Conservation (phyloP, 2,888 invertebrate genomes). For the Apamea monoglypha region DNA sequence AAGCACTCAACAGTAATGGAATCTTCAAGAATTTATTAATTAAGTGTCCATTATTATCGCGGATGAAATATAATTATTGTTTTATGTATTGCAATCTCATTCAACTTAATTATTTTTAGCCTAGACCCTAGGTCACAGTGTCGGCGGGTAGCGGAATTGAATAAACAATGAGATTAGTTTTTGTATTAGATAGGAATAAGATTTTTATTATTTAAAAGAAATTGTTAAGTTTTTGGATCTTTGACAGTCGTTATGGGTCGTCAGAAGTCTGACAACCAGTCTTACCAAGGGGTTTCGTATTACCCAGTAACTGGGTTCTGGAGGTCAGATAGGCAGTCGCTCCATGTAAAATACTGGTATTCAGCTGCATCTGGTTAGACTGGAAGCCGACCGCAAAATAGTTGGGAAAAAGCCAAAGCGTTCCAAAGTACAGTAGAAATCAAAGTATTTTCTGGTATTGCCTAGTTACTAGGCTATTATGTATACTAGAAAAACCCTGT, state of each 20-base stretch:
- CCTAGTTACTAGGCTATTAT: background rate
- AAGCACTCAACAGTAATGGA: constrained; percentile 70
- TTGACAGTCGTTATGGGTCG: background rate
- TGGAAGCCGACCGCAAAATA: background rate
- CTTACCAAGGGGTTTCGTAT: background rate
- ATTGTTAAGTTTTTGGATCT: background rate
- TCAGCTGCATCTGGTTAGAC: background rate
- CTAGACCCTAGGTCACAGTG: constrained; percentile 30
- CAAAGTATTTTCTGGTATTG: background rate
- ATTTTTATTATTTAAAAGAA: background rate
- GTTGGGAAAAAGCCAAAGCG: too few species aligned
- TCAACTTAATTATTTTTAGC: constrained; percentile 72
- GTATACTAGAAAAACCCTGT: background rate
- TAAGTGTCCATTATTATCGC: constrained; percentile 68
- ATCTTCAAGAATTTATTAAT: constrained; percentile 67
- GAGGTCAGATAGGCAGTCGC: background rate
- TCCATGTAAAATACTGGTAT: background rate
- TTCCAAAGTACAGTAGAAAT: background rate
- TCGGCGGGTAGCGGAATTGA: constrained; percentile 16
- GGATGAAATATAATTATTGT: constrained; percentile 75
- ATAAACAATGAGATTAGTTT: background rate
- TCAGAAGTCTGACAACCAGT: background rate
- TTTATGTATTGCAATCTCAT: constrained; percentile 75
- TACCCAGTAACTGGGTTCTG: background rate
- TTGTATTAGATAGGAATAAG: background rate